Evolutionary conservation across 2,888 invertebrate genomes (phyloP).

Genomic region (Cheilosia soror): DNA sequence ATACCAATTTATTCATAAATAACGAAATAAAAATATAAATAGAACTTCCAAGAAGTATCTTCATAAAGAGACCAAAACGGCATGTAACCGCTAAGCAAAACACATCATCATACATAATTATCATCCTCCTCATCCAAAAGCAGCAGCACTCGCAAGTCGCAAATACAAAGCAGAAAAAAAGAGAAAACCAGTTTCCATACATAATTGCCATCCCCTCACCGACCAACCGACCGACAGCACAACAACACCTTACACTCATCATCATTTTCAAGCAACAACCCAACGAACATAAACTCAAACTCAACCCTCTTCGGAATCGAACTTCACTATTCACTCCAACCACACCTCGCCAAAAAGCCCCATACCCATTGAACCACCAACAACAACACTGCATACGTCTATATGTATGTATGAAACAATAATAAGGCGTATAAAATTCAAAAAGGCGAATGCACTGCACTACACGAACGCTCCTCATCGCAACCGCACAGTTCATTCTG

Average conservation of each 20-base stretch:
- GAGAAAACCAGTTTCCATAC: conserved; percentile 62
- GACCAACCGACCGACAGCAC: neutral
- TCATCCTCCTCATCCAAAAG: conserved; percentile 6
- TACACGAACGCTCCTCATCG: conserved; percentile 66
- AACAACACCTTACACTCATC: neutral
- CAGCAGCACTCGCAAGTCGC: conserved; percentile 21
- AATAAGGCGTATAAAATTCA: conserved; percentile 73
- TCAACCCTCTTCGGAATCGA: conserved; percentile 37
- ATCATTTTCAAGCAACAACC: conserved; percentile 13
- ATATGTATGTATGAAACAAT: conserved; percentile 27
- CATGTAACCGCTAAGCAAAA: conserved; percentile 64
- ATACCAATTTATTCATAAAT: conserved; percentile 19
- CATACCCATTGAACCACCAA: neutral
- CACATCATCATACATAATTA: conserved; percentile 43
- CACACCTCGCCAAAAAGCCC: conserved; percentile 21
- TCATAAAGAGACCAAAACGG: conserved; percentile 47
- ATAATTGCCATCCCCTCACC: conserved; percentile 63
- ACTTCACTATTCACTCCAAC: conserved; percentile 54
- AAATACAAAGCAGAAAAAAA: conserved; percentile 35
- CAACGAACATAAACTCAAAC: conserved; percentile 61
- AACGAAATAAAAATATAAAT: conserved; percentile 34
- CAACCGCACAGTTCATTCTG: conserved; percentile 83
- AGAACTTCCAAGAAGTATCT: conserved; percentile 43
- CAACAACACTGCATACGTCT: conserved; percentile 33
- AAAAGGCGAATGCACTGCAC: conserved; percentile 75